phyloP scores from a whole-genome alignment of 2,797 vertebrate species.

The Eptatretus atami region DNA sequence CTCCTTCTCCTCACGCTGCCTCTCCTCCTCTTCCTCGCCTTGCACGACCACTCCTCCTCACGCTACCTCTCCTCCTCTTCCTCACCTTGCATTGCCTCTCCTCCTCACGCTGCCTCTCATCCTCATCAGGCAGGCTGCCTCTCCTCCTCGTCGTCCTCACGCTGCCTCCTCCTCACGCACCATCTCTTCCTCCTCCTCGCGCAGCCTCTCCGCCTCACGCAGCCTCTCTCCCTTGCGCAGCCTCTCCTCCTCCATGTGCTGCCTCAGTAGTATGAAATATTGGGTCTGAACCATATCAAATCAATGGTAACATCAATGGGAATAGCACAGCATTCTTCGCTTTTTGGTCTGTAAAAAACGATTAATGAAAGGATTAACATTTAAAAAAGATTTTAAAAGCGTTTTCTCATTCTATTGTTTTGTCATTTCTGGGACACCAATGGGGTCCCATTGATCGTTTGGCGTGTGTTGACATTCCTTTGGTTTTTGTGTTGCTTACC shows the following conservation, averaged over 20 bases:
- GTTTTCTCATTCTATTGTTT: too few relatives aligned
- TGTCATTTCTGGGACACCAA: too few relatives aligned
- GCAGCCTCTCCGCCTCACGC: background rate
- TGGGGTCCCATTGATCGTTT: too few relatives aligned
- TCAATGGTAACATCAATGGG: too few relatives aligned
- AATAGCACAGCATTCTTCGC: too few relatives aligned
- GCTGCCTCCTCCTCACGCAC: slow-evolving; percentile 8
- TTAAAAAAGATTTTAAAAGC: too few relatives aligned
- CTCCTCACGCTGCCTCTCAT: background rate
- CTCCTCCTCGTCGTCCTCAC: slow-evolving; percentile 9
- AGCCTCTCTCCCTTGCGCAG: slow-evolving; percentile 1
- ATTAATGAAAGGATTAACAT: too few relatives aligned
- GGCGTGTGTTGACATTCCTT: too few relatives aligned
- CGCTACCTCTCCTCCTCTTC: slow-evolving; percentile 13
- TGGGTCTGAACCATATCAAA: too few relatives aligned
- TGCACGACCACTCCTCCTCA: slow-evolving; percentile 11
- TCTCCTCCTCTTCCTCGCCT: slow-evolving; percentile 18
- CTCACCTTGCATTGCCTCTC: slow-evolving; percentile 3
- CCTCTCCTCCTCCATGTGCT: slow-evolving; percentile 6
- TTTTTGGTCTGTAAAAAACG: too few relatives aligned
- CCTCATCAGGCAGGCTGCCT: slow-evolving; percentile 8
- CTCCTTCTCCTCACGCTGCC: slow-evolving; percentile 16
- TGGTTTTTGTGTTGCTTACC: too few relatives aligned
- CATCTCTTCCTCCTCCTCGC: slow-evolving; percentile 7
- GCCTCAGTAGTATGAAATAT: background rate